These are phyloP conservation scores for Agrilus cyanescens DNA, from an alignment of 2,888 invertebrate genomes.

Conservation along the genomic window DNA sequence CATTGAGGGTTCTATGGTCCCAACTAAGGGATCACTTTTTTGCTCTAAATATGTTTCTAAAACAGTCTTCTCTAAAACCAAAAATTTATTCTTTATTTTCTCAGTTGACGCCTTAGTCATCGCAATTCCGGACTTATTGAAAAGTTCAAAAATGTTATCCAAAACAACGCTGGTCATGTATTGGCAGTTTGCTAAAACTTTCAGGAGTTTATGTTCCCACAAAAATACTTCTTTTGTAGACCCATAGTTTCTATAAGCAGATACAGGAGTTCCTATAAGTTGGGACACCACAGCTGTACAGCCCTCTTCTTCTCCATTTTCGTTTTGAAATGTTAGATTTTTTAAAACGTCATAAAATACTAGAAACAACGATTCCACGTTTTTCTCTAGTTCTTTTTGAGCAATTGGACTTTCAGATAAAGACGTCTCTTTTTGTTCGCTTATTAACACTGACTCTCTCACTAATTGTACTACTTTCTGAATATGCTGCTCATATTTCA, in stretches of 20 bases:
- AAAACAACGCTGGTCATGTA: conserved; percentile 68
- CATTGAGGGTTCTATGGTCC: conserved; percentile 94
- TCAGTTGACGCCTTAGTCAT: conserved; percentile 59
- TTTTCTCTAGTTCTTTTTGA: conserved; percentile 37
- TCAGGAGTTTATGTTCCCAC: conserved; percentile 72
- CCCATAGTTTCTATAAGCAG: conserved; percentile 21
- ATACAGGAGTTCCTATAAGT: conserved; percentile 48
- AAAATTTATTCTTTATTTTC: conserved; percentile 52
- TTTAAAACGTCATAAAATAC: conserved; percentile 58
- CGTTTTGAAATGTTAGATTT: conserved; percentile 56
- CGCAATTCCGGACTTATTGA: conserved; percentile 62
- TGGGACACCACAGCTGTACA: conserved; percentile 48
- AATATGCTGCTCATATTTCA: conserved; percentile 59
- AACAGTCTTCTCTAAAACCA: conserved; percentile 48
- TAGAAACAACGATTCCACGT: conserved; percentile 49
- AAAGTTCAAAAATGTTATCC: conserved; percentile 54
- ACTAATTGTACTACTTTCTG: conserved; percentile 59
- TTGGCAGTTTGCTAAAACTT: conserved; percentile 80
- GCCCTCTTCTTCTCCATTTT: conserved; percentile 46
- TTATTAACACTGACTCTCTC: conserved; percentile 57
- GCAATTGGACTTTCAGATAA: conserved; percentile 43
- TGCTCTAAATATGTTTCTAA: conserved; percentile 77
- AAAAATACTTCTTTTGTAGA: conserved; percentile 35
- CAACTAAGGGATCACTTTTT: conserved; percentile 87
- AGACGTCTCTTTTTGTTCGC: conserved; percentile 53